These are phyloP conservation scores for Bos javanicus DNA, from an alignment of 2,113 vertebrate species.

Conservation along the genomic window DNA sequence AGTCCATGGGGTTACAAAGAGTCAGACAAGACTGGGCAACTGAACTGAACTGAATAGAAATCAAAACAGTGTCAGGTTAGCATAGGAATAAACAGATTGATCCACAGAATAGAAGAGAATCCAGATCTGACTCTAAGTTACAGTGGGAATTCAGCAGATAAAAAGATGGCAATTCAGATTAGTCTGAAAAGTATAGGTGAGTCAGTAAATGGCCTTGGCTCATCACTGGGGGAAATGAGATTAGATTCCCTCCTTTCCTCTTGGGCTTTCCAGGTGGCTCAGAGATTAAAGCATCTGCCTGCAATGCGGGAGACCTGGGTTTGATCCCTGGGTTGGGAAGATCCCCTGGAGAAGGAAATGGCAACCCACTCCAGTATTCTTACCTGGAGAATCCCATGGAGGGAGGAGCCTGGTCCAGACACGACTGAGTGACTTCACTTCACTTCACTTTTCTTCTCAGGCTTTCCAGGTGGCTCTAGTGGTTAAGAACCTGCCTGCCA, in stretches of 20 bases:
- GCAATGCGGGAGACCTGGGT: fast-evolving
- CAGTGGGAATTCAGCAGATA: neutral
- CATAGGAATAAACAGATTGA: neutral
- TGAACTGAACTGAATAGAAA: neutral
- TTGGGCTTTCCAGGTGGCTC: neutral
- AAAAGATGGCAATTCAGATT: neutral
- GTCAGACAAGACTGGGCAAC: neutral
- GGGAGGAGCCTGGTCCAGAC: neutral
- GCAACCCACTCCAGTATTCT: neutral
- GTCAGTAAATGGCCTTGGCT: neutral
- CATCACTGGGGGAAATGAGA: neutral
- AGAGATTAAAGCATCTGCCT: neutral
- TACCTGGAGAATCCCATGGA: neutral
- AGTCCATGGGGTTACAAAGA: neutral
- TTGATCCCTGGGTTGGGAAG: neutral
- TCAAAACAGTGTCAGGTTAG: neutral
- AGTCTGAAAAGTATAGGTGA: neutral
- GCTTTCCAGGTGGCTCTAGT: too few species aligned
- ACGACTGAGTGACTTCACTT: too few species aligned
- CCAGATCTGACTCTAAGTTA: neutral
- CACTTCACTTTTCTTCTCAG: too few species aligned
- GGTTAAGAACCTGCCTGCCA: too few species aligned
- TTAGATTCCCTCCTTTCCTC: neutral
- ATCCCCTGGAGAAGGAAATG: neutral
- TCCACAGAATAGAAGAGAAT: neutral